Evolutionary conservation across 2,113 vertebrate species (phyloP).

Genomic region (Hippocampus comes): DNA sequence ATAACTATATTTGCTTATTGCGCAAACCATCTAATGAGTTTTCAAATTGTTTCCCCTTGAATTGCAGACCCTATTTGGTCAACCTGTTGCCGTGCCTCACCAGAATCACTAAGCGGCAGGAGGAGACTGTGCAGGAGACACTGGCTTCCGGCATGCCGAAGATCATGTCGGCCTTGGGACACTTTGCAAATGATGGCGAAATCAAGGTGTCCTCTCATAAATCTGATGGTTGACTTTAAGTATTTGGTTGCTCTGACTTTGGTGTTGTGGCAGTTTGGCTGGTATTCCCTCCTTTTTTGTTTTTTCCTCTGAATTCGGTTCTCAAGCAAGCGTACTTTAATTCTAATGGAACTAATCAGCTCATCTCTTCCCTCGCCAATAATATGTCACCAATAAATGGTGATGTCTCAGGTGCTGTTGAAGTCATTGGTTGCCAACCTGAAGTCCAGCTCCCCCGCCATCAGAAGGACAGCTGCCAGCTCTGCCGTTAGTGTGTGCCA

Average conservation of each 20-base stretch:
- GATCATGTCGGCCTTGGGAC: conserved; percentile 89
- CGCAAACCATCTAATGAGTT: neutral
- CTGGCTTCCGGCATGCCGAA: conserved; percentile 89
- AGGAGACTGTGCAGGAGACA: conserved; percentile 92
- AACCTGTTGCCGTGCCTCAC: conserved; percentile 92
- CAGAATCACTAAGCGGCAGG: conserved; percentile 86
- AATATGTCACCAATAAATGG: neutral
- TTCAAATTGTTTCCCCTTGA: neutral
- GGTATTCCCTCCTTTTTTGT: neutral
- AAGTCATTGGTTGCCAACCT: conserved; percentile 92
- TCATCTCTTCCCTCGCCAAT: neutral
- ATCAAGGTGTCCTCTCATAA: conserved; percentile 81
- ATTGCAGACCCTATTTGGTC: conserved; percentile 86
- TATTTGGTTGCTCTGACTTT: neutral
- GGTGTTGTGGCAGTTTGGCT: neutral
- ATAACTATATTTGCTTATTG: neutral
- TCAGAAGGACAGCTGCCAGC: conserved; percentile 88
- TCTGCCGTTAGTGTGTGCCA: conserved; percentile 88
- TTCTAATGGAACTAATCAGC: neutral
- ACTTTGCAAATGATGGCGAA: conserved; percentile 93
- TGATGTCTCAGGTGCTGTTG: conserved; percentile 78
- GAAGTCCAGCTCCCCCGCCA: conserved; percentile 88
- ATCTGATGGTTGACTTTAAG: neutral
- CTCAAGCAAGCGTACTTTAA: neutral
- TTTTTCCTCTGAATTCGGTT: neutral